phyloP scores from a whole-genome alignment of 2,797 vertebrate species.

The Eulemur albifrons region DNA sequence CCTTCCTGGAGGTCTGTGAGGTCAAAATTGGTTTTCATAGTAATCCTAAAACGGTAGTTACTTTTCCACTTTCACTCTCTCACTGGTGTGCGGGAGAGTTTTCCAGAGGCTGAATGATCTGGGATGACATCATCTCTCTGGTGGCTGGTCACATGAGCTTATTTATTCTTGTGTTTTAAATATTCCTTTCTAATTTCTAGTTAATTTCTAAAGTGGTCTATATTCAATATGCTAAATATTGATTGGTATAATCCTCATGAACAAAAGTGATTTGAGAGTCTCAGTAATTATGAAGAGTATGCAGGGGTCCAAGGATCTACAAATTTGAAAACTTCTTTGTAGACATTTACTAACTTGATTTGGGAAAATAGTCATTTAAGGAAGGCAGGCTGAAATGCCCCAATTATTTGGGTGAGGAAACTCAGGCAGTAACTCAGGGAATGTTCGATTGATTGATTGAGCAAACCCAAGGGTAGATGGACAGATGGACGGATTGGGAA shows the following conservation, averaged over 20 bases:
- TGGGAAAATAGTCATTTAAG: background rate
- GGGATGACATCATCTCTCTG: background rate
- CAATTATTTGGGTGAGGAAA: background rate
- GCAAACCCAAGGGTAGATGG: background rate
- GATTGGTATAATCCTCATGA: background rate
- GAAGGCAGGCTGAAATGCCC: background rate
- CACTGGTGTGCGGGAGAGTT: background rate
- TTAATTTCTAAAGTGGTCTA: background rate
- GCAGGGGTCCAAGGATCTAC: background rate
- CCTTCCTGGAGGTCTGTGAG: background rate
- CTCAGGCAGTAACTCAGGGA: background rate
- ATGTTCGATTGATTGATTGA: background rate
- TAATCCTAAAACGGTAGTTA: background rate
- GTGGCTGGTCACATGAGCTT: background rate
- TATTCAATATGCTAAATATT: background rate
- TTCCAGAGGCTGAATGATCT: background rate
- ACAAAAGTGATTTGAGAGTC: background rate
- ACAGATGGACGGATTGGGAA: background rate
- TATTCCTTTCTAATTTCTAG: conserved; percentile 11
- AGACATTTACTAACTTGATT: background rate
- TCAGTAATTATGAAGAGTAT: background rate
- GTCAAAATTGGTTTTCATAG: background rate
- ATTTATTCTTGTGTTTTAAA: background rate
- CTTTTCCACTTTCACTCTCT: background rate
- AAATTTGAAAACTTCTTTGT: background rate